Base-by-base conservation (phyloP, 2,797 vertebrate species). In the Apogon talboti region DNA sequence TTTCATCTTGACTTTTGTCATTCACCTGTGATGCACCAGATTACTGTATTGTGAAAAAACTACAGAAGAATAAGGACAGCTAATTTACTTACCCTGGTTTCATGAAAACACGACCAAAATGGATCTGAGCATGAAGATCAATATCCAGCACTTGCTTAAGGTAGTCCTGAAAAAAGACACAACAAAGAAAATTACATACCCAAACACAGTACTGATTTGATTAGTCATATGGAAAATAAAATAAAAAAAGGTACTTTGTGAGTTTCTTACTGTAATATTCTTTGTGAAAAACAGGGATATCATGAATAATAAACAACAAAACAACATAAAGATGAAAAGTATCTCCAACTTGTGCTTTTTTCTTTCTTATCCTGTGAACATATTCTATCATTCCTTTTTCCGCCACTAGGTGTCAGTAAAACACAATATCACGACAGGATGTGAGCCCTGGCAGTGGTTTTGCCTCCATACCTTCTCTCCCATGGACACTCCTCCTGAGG, bases 71-170 rank as follows among this genome's bases (percentile, higher is more conserved):
- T 43, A 12, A 67, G 69, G 12, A 4, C 0, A 13, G 15, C 21
- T 52, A 0, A 24, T 46, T 61, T 57, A 45, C 77, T 83, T 59
- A 92, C 91, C 91, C 98, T 92, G 98, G 98, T 93, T 99, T 99
- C 98, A 99, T 99, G 89, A 99, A 99, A 91, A 99, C 98, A 79
- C 98, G 95, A 85, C 98, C 98, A 91, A 99, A 99, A 88, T 99
- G 98, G 89, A 99, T 99, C 90, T 99, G 98, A 91, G 97, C 98
- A 11, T 99, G 97, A 84, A 99, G 98, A 88, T 99, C 98, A 74
- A 99, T 98, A 90, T 99, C 97, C 93, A 99, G 94, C 91, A 99
- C 98, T 92, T 99, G 98, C 91, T 99, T 99, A 91, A 99, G 95
- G 89, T 99, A 99, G 92, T 99, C 98, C 98, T 99, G n/a, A 74